Evolutionary conservation across 2,888 invertebrate genomes (phyloP).

Genomic region (Furcula furcula): DNA sequence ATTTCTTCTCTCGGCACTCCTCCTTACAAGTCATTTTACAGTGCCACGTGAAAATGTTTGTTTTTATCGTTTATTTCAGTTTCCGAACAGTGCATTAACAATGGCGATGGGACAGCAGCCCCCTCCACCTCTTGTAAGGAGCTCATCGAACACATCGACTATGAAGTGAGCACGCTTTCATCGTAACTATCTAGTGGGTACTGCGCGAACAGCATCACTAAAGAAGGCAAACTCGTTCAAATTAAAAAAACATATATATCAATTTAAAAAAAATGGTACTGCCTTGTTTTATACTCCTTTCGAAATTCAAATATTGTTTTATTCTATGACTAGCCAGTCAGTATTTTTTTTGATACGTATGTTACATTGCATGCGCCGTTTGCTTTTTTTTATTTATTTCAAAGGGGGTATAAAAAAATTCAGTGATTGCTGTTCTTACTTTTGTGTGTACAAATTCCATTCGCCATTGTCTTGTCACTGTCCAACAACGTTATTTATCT

Average conservation of each 20-base stretch:
- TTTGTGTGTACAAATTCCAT: constrained; percentile 31
- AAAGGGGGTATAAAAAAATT: constrained; percentile 1
- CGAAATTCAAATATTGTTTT: not conserved
- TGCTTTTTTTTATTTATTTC: not conserved
- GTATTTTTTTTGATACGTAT: no score
- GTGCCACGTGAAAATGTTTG: constrained; percentile 37
- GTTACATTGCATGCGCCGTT: no score
- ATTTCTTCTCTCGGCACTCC: constrained; percentile 3
- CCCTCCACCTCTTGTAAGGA: constrained; percentile 81
- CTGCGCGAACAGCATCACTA: constrained; percentile 28
- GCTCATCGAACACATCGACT: constrained; percentile 73
- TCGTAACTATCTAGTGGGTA: constrained; percentile 23
- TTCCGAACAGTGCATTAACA: constrained; percentile 76
- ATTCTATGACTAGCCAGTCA: no score
- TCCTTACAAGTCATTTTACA: not conserved
- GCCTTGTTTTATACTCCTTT: not conserved
- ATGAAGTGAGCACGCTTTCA: constrained; percentile 74
- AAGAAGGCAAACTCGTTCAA: not conserved
- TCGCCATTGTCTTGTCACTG: constrained; percentile 70
- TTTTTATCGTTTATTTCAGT: constrained; percentile 71
- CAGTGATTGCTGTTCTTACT: constrained; percentile 33
- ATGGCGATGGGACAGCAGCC: constrained; percentile 80
- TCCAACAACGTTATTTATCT: constrained; percentile 17
- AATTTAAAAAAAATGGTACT: no score
- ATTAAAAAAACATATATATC: no score